Conservation (phyloP, 2,888 invertebrate species). For the Hyposoter didymator region DNA sequence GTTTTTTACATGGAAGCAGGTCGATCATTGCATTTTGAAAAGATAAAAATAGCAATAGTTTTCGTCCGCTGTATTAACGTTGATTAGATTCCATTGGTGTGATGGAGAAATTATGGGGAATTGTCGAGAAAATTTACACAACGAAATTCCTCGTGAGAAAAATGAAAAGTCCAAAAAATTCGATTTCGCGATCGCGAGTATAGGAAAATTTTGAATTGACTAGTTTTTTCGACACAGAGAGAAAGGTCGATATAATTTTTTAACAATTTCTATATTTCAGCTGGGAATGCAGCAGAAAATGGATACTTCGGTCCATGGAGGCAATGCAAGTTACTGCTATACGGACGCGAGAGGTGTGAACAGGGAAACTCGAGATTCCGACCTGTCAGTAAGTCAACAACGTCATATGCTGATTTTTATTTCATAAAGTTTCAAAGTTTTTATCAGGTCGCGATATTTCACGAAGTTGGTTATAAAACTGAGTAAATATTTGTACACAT, state of each 20-base stretch:
- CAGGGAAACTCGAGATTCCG: conserved; percentile 91
- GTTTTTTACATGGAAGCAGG: not conserved
- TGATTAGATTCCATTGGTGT: no score
- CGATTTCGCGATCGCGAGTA: not conserved
- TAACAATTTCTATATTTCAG: conserved; percentile 84
- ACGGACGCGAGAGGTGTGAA: conserved; percentile 94
- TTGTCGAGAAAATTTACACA: no score
- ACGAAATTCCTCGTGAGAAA: no score
- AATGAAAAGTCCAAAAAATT: no score
- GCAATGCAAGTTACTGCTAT: conserved; percentile 92
- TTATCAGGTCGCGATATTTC: not conserved
- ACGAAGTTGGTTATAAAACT: not conserved
- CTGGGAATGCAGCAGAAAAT: conserved; percentile 88
- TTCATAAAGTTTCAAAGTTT: not conserved
- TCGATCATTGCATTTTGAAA: not conserved
- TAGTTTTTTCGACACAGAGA: not conserved
- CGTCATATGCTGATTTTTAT: not conserved
- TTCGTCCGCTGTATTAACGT: not conserved
- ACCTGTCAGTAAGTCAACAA: conserved; percentile 88
- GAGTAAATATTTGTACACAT: not conserved
- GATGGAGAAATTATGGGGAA: no score
- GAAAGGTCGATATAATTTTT: conserved; percentile 9
- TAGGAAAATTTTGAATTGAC: not conserved
- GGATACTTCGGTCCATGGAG: conserved; percentile 96
- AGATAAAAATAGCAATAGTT: not conserved